Evolutionary conservation across 1,140 invertebrate species (phyloP).

Genomic region (Stegodyphus dumicola): DNA sequence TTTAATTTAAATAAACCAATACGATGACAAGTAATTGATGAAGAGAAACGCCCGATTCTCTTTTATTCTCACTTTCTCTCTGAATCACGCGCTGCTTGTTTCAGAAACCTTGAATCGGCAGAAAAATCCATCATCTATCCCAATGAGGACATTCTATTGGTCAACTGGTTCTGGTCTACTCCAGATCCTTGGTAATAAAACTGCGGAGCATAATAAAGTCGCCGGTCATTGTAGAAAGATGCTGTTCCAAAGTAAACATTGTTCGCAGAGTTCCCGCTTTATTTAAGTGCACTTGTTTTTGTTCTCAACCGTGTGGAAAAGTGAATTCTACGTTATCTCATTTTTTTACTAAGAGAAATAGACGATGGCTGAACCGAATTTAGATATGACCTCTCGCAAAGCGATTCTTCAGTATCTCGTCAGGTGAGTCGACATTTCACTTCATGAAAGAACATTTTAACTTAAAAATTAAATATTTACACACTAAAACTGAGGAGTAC

Average conservation of each 20-base stretch:
- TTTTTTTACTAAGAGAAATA: too few relatives aligned
- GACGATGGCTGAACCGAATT: not conserved
- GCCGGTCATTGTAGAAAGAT: not conserved
- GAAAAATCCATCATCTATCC: slow-evolving; percentile 7
- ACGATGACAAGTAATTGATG: too few relatives aligned
- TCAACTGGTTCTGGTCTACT: not conserved
- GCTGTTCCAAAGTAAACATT: not conserved
- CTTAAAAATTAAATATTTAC: too few relatives aligned
- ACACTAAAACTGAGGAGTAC: too few relatives aligned
- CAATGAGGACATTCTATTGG: slow-evolving; percentile 30
- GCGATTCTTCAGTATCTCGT: slow-evolving; percentile 43
- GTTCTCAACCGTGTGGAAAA: too few relatives aligned
- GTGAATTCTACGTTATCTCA: too few relatives aligned
- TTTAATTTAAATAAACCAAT: too few relatives aligned
- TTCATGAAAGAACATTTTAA: too few relatives aligned
- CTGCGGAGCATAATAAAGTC: slow-evolving; percentile 9
- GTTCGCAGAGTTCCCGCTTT: not conserved
- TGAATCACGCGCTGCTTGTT: slow-evolving; percentile 44
- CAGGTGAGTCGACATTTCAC: slow-evolving; percentile 14
- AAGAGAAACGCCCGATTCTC: too few relatives aligned
- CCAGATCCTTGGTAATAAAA: slow-evolving; percentile 31
- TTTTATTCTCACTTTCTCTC: not conserved
- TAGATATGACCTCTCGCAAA: slow-evolving; percentile 48
- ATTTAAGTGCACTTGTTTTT: too few relatives aligned
- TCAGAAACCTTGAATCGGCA: slow-evolving; percentile 50